These are phyloP conservation scores for Daubentonia madagascariensis DNA, from an alignment of 2,113 vertebrate species.

Conservation along the genomic window DNA sequence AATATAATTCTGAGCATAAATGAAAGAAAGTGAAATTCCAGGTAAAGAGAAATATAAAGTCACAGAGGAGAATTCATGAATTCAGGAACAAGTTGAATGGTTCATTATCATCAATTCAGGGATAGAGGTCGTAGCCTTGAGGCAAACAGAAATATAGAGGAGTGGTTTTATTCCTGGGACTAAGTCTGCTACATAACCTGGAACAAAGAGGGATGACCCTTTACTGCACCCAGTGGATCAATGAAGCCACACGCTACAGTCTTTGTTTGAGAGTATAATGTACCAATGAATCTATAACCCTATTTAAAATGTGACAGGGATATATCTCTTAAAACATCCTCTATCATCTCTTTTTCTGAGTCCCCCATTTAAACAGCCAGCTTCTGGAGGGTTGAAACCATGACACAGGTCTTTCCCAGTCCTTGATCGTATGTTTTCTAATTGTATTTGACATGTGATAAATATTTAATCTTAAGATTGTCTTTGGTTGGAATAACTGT, in stretches of 20 bases:
- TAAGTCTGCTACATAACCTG: neutral
- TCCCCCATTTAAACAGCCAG: neutral
- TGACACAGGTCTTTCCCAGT: neutral
- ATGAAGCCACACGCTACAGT: neutral
- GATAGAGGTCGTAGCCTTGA: neutral
- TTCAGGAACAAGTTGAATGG: neutral
- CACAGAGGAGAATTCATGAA: neutral
- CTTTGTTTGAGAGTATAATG: neutral
- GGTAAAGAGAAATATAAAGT: neutral
- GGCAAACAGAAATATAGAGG: neutral
- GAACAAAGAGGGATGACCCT: neutral
- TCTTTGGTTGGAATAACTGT: neutral
- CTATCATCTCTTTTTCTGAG: neutral
- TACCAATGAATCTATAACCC: neutral
- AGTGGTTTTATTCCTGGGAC: neutral
- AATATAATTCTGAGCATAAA: neutral
- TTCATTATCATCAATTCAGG: neutral
- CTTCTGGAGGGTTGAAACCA: neutral
- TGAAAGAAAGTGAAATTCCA: neutral
- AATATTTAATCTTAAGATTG: neutral
- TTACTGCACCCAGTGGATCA: neutral
- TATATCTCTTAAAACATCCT: neutral
- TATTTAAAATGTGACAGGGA: neutral
- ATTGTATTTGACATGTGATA: neutral
- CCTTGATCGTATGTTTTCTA: neutral